Evolutionary conservation across 2,797 vertebrate genomes (phyloP).

Genomic region (Periparus ater): DNA sequence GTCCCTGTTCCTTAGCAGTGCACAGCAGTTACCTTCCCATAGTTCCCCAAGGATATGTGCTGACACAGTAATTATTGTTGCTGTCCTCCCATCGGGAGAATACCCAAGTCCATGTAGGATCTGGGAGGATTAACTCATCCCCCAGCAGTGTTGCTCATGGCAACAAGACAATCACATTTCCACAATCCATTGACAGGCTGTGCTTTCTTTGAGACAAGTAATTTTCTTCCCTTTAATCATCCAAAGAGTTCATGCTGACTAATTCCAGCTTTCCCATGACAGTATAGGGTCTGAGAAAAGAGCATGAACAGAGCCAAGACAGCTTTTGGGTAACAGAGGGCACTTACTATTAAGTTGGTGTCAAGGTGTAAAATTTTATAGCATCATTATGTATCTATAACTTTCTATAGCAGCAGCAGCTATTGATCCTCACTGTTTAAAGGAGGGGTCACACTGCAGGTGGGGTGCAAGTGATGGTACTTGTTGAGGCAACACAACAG

Average conservation of each 20-base stretch:
- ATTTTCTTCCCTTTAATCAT: conserved; percentile 67
- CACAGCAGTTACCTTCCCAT: background rate
- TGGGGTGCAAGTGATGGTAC: background rate
- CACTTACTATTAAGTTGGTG: background rate
- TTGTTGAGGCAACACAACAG: background rate
- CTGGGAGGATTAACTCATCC: conserved; percentile 64
- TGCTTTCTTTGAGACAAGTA: conserved; percentile 62
- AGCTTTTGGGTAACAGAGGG: conserved; percentile 1
- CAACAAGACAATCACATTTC: conserved; percentile 61
- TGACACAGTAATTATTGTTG: conserved; percentile 48
- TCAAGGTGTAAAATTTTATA: background rate
- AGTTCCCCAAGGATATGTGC: conserved; percentile 7
- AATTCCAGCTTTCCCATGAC: conserved; percentile 56
- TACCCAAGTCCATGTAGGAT: conserved; percentile 49
- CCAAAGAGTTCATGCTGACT: conserved; percentile 51
- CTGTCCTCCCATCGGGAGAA: conserved; percentile 43
- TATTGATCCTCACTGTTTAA: background rate
- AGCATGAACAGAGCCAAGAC: background rate
- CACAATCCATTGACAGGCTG: conserved; percentile 51
- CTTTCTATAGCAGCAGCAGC: background rate
- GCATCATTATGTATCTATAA: background rate
- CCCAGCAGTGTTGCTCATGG: conserved; percentile 59
- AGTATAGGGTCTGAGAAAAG: conserved; percentile 8
- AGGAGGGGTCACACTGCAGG: background rate
- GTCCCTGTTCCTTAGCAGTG: background rate